These are phyloP conservation scores for Periplaneta americana DNA, from an alignment of 1,140 invertebrate species.

Conservation along the genomic window DNA sequence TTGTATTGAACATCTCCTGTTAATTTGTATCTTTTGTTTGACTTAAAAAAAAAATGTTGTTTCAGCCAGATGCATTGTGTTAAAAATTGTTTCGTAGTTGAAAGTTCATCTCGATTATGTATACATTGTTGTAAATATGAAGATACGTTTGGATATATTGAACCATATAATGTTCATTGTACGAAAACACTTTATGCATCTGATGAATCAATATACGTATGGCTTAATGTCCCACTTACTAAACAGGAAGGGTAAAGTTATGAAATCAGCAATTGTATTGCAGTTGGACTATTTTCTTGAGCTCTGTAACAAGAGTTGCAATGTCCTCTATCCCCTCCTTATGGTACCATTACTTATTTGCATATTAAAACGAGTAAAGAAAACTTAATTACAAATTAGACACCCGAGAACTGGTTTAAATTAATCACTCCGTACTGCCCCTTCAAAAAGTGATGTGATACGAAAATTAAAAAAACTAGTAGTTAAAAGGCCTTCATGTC, in stretches of 20 bases:
- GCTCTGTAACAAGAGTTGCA: background rate
- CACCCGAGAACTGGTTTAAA: background rate
- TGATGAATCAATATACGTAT: background rate
- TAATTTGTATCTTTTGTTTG: background rate
- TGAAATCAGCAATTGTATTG: no score
- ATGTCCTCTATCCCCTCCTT: no score
- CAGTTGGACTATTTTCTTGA: background rate
- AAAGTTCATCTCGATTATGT: background rate
- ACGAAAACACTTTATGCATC: background rate
- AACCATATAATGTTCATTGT: background rate
- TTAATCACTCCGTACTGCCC: background rate
- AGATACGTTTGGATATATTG: background rate
- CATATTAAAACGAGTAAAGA: no score
- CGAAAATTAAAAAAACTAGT: background rate
- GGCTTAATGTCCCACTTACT: background rate
- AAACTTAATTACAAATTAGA: background rate
- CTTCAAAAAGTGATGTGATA: background rate
- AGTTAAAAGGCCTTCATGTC: background rate
- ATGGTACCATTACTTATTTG: no score
- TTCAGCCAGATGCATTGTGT: background rate
- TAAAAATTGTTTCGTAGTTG: background rate
- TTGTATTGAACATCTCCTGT: no score
- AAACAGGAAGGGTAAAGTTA: no score
- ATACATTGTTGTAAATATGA: background rate
- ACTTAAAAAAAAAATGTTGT: no score